These are phyloP conservation scores for Diabrotica balteata DNA, from an alignment of 2,888 invertebrate genomes.

Conservation along the genomic window DNA sequence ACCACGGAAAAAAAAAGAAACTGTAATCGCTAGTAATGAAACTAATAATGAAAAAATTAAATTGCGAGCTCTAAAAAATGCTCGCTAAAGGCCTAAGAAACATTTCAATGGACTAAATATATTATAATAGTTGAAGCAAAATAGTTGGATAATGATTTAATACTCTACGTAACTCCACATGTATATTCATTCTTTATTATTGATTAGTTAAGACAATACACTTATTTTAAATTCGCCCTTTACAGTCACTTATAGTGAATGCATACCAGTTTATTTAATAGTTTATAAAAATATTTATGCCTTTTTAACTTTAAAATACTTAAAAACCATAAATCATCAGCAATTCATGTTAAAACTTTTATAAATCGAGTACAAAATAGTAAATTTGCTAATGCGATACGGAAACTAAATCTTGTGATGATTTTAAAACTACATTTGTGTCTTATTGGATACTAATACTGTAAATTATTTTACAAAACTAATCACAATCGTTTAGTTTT, in stretches of 20 bases:
- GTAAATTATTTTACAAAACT: conserved; percentile 18
- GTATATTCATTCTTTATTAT: conserved; percentile 11
- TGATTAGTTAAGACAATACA: neutral
- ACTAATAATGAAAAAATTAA: too few species aligned
- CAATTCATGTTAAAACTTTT: conserved; percentile 1
- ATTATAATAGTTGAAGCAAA: too few species aligned
- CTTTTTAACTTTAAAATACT: conserved; percentile 12
- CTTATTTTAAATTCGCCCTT: neutral
- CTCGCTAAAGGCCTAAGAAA: too few species aligned
- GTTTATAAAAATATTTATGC: conserved; percentile 23
- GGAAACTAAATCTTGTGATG: conserved; percentile 14
- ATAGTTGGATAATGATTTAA: neutral
- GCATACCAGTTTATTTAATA: too few species aligned
- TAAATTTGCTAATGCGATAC: conserved; percentile 12
- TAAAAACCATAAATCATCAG: conserved; percentile 12
- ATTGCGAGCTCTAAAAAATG: too few species aligned
- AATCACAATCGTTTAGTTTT: conserved; percentile 15
- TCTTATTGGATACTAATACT: conserved; percentile 26
- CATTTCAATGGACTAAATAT: too few species aligned
- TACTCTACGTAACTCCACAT: neutral
- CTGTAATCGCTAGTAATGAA: too few species aligned
- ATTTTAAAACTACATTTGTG: conserved; percentile 6
- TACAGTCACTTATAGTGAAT: too few species aligned
- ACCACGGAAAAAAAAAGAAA: too few species aligned
- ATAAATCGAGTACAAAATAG: conserved; percentile 18